Conservation (phyloP, 1,140 invertebrate species). For the Sarcophaga peregrina region DNA sequence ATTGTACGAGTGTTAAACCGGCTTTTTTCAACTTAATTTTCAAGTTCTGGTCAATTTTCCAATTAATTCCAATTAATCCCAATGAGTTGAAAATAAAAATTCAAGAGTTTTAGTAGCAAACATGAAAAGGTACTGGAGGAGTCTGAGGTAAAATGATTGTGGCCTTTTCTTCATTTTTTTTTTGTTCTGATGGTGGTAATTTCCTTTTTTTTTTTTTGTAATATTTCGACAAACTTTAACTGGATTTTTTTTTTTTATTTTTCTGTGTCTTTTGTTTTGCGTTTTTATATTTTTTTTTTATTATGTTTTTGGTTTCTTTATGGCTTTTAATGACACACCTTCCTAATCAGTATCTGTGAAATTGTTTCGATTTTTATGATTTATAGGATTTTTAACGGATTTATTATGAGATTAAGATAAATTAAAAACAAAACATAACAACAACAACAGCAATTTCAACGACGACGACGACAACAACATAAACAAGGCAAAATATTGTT, state of each 20-base stretch:
- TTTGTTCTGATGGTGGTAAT: not conserved
- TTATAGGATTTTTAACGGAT: conserved; percentile 41
- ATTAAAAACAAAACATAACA: conserved; percentile 5
- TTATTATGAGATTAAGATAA: conserved; percentile 40
- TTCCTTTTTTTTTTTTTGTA: no score
- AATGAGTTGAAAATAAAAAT: conserved; percentile 32
- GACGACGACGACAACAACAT: not conserved
- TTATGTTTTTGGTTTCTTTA: no score
- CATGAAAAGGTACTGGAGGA: not conserved
- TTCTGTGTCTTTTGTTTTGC: no score
- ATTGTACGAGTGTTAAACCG: conserved; percentile 17
- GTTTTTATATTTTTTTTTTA: no score
- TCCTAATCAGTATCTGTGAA: conserved; percentile 20
- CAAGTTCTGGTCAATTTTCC: conserved; percentile 41
- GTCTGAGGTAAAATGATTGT: not conserved
- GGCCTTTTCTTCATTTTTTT: not conserved
- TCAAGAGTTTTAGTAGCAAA: not conserved
- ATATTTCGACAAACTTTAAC: not conserved
- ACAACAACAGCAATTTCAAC: not conserved
- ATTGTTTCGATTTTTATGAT: conserved; percentile 25
- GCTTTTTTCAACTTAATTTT: conserved; percentile 36
- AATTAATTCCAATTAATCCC: conserved; percentile 41
- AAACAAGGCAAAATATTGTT: no score
- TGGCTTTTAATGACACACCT: conserved; percentile 32
- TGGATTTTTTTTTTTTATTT: not conserved